Evolutionary conservation across 2,113 vertebrate species (phyloP), one percentile per base, ranked within the genome.

Genomic region (Syngnathus floridae): DNA sequence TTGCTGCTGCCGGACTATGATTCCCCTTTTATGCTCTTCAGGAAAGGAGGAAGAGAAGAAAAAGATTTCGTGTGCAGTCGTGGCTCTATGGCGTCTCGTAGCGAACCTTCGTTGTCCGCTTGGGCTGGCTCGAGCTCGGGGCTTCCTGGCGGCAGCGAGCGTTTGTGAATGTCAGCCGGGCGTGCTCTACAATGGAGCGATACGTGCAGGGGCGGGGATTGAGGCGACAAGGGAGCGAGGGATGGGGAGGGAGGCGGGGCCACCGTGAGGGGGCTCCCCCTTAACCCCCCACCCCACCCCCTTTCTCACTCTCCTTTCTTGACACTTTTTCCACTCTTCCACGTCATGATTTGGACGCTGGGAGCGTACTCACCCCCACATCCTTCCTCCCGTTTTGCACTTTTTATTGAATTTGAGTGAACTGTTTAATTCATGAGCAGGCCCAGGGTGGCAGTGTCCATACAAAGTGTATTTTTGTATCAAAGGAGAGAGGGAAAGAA

Each of bases 151-250:
- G 26, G 13, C 6, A 4, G 31, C 31, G 12, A 26, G 54, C 54
- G 54, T 46, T 37, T 35, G 56, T 19, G 56, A 58, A 58, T 17
- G 35, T 37, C 56, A 12, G 21, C 21, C 40, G 59, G 14, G 21
- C 40, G 21, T 19, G 56, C 16, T 37, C 38, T 40, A 61, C 59
- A 43, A 61, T 43, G 59, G 59, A 43, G 59, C 38, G 7, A 22
- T 61, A 41, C 40, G 22, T 61, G 19, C 59, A 61, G 21, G 38
- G 59, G 58, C 58, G 58, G 38, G n/a, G 38, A 21, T 41, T 41
- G 58, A 7, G 58, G 38, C n/a, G 58, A n/a, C 5, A 36, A 38
- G 36, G 57, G 40, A 21, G n/a, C 2, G 26, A 31, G 26, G 26
- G 26, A 31, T 31, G 26, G 26, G 26, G 26, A 31, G 26, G 3